Conservation (phyloP, 2,888 invertebrate genomes). For the Byasa hedistus region DNA sequence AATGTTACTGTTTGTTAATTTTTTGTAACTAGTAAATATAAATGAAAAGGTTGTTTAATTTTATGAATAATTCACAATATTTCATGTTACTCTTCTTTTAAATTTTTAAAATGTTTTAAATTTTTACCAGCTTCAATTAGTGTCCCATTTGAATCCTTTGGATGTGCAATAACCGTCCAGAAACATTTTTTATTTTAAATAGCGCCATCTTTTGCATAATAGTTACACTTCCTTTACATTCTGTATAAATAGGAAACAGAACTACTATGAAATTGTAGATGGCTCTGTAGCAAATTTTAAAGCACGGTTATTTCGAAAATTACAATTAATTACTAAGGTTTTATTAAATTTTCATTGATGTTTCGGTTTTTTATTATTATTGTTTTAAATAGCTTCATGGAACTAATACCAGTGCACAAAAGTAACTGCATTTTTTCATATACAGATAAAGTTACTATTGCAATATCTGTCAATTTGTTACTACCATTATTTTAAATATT, state of each 20-base stretch:
- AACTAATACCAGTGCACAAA: background rate
- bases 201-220: background rate
- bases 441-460: too few relatives aligned
- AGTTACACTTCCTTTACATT: background rate
- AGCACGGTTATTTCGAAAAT: background rate
- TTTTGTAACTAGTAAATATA: too few relatives aligned
- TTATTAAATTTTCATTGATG: too few relatives aligned
- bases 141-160: background rate
- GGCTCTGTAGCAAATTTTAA: background rate
- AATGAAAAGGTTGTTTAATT: too few relatives aligned
- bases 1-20: too few relatives aligned
- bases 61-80: too few relatives aligned
- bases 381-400: background rate
- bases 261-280: background rate
- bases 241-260: background rate
- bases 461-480: too few relatives aligned
- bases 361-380: background rate
- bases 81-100: too few relatives aligned
- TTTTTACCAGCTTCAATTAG: background rate
- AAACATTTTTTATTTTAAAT: background rate
- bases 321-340: background rate
- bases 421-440: too few relatives aligned
- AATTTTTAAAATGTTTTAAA: background rate
- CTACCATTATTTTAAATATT: background rate
- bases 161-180: too few relatives aligned